Base-by-base conservation (phyloP, 1,140 invertebrate genomes). In the Coelopa frigida region DNA sequence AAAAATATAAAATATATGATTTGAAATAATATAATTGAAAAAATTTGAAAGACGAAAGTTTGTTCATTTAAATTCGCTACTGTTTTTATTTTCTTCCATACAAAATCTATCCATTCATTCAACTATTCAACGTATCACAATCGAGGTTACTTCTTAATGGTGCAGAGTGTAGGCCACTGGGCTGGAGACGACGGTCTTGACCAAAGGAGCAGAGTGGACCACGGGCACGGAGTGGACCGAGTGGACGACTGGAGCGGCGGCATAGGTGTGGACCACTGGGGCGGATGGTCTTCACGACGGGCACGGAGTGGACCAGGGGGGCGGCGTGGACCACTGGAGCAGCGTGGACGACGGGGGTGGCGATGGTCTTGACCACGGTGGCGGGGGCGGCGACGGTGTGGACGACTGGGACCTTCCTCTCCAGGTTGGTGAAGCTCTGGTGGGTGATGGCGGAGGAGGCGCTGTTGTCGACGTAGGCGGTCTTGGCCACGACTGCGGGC, bases 371-470 rank as follows among this genome's bases (percentile, higher is more conserved):
- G 22, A 21, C 24, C 17, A 20, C 27, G 21, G 49, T 17, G 23
- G 35, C n/a, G n/a, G n/a, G n/a, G 10, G 40, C 24, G 15, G 29
- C 26, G 1, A 43, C 39, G 14, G 40, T 29, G 15, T 26, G 10
- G 20, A 41, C 44, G 2, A 52, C 20, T 17, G 47, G 47, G 8
- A 63, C 59, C 50, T 60, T 59, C 8, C 51, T 58, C 15, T 63
- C 52, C 44, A 68, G 51, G 27, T 66, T 58, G 33, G 64, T 57
- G 38, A 61, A 71, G 37, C 73, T 73, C 51, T 75, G 73, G 42
- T 75, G 74, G 29, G 74, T 73, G 29, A 76, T 68, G 41, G 62
- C 68, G 20, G 71, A 67, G 36, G 67, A 64, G 48, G 56, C 61
- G 24, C 57, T 58, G 41, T 46, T 53, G 35, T 61, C 59, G 44